Percentiles rank a stretch among this genome's conserved stretches.
These are phyloP conservation scores for Hanleya hanleyi DNA, from an alignment of 2,888 invertebrate species.

Conservation along the genomic window DNA sequence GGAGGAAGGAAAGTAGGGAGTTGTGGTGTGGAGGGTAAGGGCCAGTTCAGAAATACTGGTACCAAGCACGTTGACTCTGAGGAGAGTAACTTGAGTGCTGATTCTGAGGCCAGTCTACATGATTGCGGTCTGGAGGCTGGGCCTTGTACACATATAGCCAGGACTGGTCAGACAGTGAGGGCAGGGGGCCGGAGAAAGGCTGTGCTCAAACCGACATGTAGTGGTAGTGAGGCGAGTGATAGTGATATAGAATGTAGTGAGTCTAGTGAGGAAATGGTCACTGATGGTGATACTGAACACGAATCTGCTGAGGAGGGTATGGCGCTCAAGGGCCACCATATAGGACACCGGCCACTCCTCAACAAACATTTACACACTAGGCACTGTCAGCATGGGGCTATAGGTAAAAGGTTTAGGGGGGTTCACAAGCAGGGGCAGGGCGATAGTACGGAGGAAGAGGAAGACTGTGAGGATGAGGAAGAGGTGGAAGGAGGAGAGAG, in stretches of 20 bases:
- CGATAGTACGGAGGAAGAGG: conserved; percentile 44
- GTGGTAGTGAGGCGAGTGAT: conserved; percentile 39
- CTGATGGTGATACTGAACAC: conserved; percentile 14
- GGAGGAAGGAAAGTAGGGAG: too few relatives aligned
- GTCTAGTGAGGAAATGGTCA: conserved; percentile 39
- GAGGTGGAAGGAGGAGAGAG: conserved; percentile 39
- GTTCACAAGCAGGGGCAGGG: conserved; percentile 10
- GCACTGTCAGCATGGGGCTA: conserved; percentile 14
- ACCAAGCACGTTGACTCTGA: too few relatives aligned
- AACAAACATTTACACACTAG: conserved; percentile 7
- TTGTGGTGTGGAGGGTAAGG: too few relatives aligned
- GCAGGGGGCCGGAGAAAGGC: not conserved
- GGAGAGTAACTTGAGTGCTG: not conserved
- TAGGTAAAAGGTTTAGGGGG: conserved; percentile 19
- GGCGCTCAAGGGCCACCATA: conserved; percentile 23
- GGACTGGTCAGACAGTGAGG: not conserved
- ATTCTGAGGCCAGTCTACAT: not conserved
- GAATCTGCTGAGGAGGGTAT: conserved; percentile 9
- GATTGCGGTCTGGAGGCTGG: not conserved
- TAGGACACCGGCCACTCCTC: not conserved
- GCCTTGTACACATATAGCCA: not conserved
- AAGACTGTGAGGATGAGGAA: conserved; percentile 15
- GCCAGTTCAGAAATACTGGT: too few relatives aligned
- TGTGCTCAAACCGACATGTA: conserved; percentile 33
- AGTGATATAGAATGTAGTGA: conserved; percentile 54